Conservation (phyloP, 35 echinoderm and acorn worm species). For the Antedon bifida region DNA sequence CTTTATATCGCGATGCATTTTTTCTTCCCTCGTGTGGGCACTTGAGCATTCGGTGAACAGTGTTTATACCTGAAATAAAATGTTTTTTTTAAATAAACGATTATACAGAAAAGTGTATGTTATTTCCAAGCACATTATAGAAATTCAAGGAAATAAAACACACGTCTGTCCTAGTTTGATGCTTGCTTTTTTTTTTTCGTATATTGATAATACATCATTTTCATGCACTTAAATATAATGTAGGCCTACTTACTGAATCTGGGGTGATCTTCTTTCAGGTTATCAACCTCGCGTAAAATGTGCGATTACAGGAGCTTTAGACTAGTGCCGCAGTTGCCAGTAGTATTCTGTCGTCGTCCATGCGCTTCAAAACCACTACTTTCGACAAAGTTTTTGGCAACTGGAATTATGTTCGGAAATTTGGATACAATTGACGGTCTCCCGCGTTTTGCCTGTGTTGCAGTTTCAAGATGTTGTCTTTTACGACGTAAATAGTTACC, state of each 20-base stretch:
- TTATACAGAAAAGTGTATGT: too few relatives aligned
- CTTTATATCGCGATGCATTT: constrained; percentile 20
- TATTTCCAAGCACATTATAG: too few relatives aligned
- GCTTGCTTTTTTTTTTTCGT: too few relatives aligned
- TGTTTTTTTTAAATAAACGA: too few relatives aligned
- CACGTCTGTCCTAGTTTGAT: too few relatives aligned
- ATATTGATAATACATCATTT: too few relatives aligned
- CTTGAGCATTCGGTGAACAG: constrained; percentile 9
- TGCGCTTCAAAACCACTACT: constrained; percentile 48
- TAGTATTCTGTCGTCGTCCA: constrained; percentile 16
- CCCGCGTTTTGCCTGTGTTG: background rate
- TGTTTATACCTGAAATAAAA: background rate
- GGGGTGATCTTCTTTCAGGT: constrained; percentile 12
- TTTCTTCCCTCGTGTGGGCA: constrained; percentile 16
- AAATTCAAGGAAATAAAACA: too few relatives aligned
- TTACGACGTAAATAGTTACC: background rate
- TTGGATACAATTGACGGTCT: too few relatives aligned
- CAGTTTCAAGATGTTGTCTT: background rate
- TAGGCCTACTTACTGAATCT: background rate
- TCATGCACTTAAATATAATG: too few relatives aligned
- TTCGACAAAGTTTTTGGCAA: constrained; percentile 37
- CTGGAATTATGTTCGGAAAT: background rate
- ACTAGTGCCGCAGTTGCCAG: constrained; percentile 29
- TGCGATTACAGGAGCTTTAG: constrained; percentile 31
- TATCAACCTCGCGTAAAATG: constrained; percentile 8